phyloP scores from a whole-genome alignment of 2,797 vertebrate genomes.

The Craterocephalus amniculus region DNA sequence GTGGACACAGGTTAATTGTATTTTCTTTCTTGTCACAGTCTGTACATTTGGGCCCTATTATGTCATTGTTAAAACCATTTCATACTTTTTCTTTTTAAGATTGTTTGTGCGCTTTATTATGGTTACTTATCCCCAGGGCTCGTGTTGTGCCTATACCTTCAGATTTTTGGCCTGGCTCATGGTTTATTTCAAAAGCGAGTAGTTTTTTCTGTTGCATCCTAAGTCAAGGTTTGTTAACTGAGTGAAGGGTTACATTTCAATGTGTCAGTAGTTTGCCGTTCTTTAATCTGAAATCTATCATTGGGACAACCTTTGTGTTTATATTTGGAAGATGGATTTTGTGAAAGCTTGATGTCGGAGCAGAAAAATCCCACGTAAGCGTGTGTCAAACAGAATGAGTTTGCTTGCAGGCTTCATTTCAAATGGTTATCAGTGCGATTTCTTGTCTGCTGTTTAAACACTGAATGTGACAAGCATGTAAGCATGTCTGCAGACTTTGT shows the following conservation, averaged over 20 bases:
- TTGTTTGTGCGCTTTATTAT: too few species aligned
- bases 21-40: too few species aligned
- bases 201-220: too few species aligned
- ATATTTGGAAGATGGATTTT: conserved; percentile 21
- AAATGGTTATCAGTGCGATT: conserved; percentile 5
- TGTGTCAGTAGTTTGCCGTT: neutral
- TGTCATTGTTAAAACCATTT: too few species aligned
- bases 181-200: too few species aligned
- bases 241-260: neutral
- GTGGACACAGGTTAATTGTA: too few species aligned
- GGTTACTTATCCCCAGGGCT: too few species aligned
- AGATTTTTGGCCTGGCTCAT: too few species aligned
- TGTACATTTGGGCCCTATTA: too few species aligned
- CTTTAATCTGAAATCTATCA: conserved; percentile 4
- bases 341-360: conserved; percentile 4
- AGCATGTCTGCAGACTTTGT: conserved; percentile 11
- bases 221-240: too few species aligned
- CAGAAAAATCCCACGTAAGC: conserved; percentile 14
- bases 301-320: neutral
- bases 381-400: conserved; percentile 3
- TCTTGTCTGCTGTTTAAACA: conserved; percentile 4
- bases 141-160: too few species aligned
- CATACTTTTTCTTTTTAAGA: too few species aligned
- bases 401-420: conserved; percentile 3
- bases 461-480: neutral